These are phyloP conservation scores for Oreotrochilus melanogaster DNA, from an alignment of 2,113 vertebrate genomes.

Conservation along the genomic window DNA sequence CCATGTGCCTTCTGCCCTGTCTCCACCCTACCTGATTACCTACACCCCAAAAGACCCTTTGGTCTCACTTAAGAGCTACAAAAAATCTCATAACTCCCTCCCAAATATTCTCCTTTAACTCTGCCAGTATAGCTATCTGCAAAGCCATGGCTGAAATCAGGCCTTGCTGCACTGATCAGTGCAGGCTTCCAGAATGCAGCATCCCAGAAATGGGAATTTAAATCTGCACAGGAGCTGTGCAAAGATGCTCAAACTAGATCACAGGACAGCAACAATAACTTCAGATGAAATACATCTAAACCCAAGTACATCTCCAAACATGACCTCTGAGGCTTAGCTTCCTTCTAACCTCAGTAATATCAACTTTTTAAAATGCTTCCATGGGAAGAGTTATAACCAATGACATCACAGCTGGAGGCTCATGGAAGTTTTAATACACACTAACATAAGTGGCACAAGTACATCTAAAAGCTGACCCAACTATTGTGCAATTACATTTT, in stretches of 20 bases:
- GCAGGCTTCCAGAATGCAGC: neutral
- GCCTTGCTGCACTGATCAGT: neutral
- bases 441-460: neutral
- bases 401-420: neutral
- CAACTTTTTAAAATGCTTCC: constrained; percentile 16
- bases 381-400: constrained; percentile 17
- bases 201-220: neutral
- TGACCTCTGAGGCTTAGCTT: neutral
- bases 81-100: neutral
- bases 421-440: neutral
- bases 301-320: neutral
- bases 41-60: neutral
- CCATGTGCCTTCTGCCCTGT: neutral
- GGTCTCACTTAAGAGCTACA: neutral
- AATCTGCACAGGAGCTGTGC: neutral
- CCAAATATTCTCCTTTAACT: neutral
- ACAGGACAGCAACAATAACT: neutral
- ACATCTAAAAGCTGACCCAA: neutral
- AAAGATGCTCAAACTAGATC: neutral
- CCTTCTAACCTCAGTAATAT: neutral
- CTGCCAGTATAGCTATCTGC: neutral
- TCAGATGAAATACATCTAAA: neutral
- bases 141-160: neutral
- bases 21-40: neutral
- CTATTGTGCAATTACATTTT: neutral